Evolutionary conservation across 2,888 invertebrate genomes (phyloP).

Genomic region (Aproaerema taeniolella): DNA sequence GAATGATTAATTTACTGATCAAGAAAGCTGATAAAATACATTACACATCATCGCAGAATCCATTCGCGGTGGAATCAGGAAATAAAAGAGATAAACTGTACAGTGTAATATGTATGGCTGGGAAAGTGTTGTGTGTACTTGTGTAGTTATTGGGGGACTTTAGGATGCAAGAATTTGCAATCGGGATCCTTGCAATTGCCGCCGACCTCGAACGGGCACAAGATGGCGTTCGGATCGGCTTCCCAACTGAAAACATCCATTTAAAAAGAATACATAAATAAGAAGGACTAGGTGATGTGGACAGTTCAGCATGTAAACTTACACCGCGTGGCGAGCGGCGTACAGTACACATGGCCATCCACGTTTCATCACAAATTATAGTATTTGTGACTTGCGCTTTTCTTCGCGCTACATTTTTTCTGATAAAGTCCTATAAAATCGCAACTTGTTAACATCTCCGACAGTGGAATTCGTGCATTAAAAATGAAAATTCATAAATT

Average conservation of each 20-base stretch:
- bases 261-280: conserved; percentile 13
- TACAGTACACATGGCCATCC: conserved; percentile 51
- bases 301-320: conserved; percentile 53
- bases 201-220: conserved; percentile 69
- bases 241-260: conserved; percentile 57
- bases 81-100: conserved; percentile 24
- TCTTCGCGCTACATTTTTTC: conserved; percentile 18
- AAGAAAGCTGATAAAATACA: no score
- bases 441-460: no score
- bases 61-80: conserved; percentile 35
- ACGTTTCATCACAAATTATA: conserved; percentile 33
- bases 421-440: conserved; percentile 7
- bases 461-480: no score
- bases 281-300: conserved; percentile 26
- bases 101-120: conserved; percentile 26
- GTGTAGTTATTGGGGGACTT: conserved; percentile 47
- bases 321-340: conserved; percentile 47
- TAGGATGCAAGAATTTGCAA: conserved; percentile 70
- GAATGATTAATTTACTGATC: no score
- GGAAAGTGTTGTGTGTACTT: conserved; percentile 26
- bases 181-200: conserved; percentile 70
- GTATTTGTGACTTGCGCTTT: conserved; percentile 30
- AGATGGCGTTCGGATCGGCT: conserved; percentile 66
- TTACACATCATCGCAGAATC: conserved; percentile 62
- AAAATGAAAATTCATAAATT: no score